Percentiles rank a stretch among this genome's conserved stretches.
phyloP scores from a whole-genome alignment of 2,113 vertebrate genomes.

The Sylvia atricapilla region DNA sequence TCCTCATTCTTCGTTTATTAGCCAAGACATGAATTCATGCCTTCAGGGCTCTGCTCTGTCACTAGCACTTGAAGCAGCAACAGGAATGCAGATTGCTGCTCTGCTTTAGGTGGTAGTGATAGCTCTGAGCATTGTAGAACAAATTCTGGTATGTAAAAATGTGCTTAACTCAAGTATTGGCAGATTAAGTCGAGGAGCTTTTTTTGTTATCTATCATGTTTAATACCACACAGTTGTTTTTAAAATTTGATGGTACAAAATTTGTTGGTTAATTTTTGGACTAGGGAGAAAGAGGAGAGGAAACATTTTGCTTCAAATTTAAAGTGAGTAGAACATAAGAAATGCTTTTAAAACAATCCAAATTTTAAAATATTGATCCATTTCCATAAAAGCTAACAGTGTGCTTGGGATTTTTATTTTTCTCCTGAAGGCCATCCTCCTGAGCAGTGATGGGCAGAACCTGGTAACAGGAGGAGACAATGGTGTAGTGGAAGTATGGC shows the following conservation, averaged over 20 bases:
- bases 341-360: neutral
- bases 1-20: constrained; percentile 26
- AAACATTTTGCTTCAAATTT: neutral
- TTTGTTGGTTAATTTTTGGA: neutral
- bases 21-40: neutral
- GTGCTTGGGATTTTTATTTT: neutral
- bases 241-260: neutral
- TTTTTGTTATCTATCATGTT: neutral
- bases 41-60: constrained; percentile 10
- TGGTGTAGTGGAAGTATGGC: constrained; percentile 98
- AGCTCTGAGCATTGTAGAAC: neutral
- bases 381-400: neutral
- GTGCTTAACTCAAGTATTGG: neutral
- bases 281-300: neutral
- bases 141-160: neutral
- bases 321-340: neutral
- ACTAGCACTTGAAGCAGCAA: neutral
- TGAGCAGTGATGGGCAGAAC: constrained; percentile 98
- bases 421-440: constrained; percentile 84
- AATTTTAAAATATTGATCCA: neutral
- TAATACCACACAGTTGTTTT: neutral
- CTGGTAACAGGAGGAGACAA: constrained; percentile 98
- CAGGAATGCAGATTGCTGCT: neutral
- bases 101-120: neutral
- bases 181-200: neutral